Conservation (phyloP, 2,888 invertebrate genomes). For the Rhabditoides inermis region DNA sequence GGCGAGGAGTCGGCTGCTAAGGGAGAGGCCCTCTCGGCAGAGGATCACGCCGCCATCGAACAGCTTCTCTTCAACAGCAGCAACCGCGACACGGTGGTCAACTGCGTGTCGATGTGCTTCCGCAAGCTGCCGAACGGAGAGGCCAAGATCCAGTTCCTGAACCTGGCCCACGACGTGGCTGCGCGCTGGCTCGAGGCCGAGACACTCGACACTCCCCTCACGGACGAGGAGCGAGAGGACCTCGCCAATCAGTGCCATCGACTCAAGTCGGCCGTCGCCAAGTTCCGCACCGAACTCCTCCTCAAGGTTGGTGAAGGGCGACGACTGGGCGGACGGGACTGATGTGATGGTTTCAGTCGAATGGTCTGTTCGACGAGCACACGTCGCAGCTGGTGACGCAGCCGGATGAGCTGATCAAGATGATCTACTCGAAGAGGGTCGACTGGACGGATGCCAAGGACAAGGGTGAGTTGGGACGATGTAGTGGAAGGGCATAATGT, state of each 20-base stretch:
- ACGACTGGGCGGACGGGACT: background rate
- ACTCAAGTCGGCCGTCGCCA: constrained; percentile 17
- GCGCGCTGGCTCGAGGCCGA: constrained; percentile 10
- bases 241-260: constrained; percentile 16
- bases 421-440: constrained; percentile 23
- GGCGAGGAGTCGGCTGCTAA: constrained; percentile 2
- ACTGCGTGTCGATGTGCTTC: constrained; percentile 19
- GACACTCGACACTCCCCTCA: constrained; percentile 5
- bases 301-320: no score
- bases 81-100: constrained; percentile 14
- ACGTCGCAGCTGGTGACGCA: no score
- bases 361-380: constrained; percentile 17
- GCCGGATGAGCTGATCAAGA: constrained; percentile 20
- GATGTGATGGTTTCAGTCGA: no score
- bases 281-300: constrained; percentile 20
- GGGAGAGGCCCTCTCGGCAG: constrained; percentile 2
- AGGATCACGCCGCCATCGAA: constrained; percentile 10
- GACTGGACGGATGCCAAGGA: constrained; percentile 26
- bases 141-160: constrained; percentile 20
- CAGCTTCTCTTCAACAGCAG: constrained; percentile 9
- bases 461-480: constrained; percentile 11
- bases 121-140: constrained; percentile 18
- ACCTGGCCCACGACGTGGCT: constrained; percentile 19
- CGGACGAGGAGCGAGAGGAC: constrained; percentile 7
- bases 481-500: no score